Percentiles rank a stretch among this genome's conserved stretches.
phyloP scores from a whole-genome alignment of 2,113 vertebrate genomes.

The Python bivittatus region DNA sequence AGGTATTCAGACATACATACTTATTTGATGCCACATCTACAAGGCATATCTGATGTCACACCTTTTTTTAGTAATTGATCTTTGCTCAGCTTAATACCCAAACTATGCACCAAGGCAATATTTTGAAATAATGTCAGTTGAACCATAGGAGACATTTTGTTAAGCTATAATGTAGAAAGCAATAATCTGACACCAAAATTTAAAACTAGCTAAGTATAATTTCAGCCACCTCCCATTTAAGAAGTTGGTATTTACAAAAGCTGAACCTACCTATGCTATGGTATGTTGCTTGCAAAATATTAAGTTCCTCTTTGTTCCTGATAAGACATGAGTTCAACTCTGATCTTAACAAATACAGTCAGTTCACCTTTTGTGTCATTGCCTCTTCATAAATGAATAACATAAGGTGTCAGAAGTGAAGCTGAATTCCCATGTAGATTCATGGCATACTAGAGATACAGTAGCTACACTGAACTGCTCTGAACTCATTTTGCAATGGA shows the following conservation, averaged over 20 bases:
- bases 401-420: background rate
- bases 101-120: background rate
- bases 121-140: background rate
- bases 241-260: background rate
- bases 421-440: background rate
- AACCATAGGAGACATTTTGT: background rate
- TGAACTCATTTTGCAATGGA: background rate
- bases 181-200: background rate
- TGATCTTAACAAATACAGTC: background rate
- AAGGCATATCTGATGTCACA: background rate
- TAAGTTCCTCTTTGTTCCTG: background rate
- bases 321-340: background rate
- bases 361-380: background rate
- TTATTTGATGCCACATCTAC: background rate
- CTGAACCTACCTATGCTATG: background rate
- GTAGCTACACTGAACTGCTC: background rate
- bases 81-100: background rate
- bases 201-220: background rate
- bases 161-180: background rate
- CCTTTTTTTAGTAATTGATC: background rate
- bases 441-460: background rate
- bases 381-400: background rate
- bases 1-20: background rate
- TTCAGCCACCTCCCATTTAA: background rate
- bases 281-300: background rate